A percentile compares a stretch with the other conserved stretches of the same genome.
phyloP scores from a whole-genome alignment of 2,797 vertebrate species.

The Saxicola maurus region DNA sequence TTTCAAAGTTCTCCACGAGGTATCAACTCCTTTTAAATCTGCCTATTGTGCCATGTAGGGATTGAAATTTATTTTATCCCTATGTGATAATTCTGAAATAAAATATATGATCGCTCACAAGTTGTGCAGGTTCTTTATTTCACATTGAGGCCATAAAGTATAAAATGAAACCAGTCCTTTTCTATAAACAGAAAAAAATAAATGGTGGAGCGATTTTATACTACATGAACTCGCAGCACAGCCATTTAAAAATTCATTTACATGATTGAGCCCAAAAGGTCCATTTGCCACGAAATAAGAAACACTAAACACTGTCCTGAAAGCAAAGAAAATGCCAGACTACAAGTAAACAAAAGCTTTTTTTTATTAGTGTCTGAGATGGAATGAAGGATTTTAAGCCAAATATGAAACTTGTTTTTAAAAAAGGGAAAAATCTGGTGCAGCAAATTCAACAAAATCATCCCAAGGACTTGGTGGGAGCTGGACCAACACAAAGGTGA shows the following conservation, averaged over 20 bases:
- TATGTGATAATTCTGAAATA: conserved; percentile 29
- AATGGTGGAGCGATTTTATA: neutral
- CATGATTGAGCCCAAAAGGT: conserved; percentile 40
- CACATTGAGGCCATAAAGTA: neutral
- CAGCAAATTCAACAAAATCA: neutral
- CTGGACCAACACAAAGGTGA: neutral
- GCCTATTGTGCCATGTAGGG: neutral
- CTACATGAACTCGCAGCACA: neutral
- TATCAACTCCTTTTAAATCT: neutral
- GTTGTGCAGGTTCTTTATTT: neutral
- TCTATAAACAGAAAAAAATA: neutral
- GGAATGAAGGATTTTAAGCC: neutral
- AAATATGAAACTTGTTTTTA: neutral
- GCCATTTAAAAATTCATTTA: conserved; percentile 53
- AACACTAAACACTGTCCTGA: neutral
- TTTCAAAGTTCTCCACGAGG: conserved; percentile 14
- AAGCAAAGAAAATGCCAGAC: conserved; percentile 3
- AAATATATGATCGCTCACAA: neutral
- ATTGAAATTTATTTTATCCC: conserved; percentile 26
- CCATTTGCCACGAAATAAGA: neutral
- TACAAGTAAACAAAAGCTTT: neutral
- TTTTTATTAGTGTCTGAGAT: neutral
- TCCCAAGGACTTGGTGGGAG: neutral
- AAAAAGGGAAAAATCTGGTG: neutral
- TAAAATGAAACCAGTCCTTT: conserved; percentile 1